Percentiles rank a stretch among this genome's conserved stretches.
Evolutionary conservation across 2,888 invertebrate species (phyloP).

Genomic region (Scrobipalpa atriplicella): DNA sequence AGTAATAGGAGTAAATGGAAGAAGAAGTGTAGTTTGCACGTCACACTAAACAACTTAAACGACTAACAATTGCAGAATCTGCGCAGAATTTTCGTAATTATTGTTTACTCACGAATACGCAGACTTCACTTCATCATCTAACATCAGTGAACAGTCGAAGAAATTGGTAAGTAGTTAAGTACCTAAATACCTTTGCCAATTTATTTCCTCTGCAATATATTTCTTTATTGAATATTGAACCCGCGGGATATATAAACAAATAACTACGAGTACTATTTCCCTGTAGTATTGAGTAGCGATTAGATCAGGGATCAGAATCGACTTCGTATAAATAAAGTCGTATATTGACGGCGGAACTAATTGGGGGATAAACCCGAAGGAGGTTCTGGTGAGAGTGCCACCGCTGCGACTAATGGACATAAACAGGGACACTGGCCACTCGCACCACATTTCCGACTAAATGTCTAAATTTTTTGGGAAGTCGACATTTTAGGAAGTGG

Average conservation of each 20-base stretch:
- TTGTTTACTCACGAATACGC: too few relatives aligned
- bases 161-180: too few relatives aligned
- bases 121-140: too few relatives aligned
- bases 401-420: slow-evolving; percentile 8
- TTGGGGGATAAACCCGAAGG: not conserved
- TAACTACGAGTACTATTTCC: too few relatives aligned
- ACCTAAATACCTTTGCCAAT: too few relatives aligned
- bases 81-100: too few relatives aligned
- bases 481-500: too few relatives aligned
- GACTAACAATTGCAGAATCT: not conserved
- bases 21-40: not conserved
- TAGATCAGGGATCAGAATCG: not conserved
- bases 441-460: not conserved
- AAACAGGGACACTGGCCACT: not conserved
- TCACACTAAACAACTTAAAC: not conserved
- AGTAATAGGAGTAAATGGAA: not conserved
- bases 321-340: not conserved
- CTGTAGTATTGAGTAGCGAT: not conserved
- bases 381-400: not conserved
- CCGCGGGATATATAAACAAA: not conserved
- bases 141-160: too few relatives aligned
- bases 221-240: not conserved
- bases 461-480: too few relatives aligned
- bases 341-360: not conserved
- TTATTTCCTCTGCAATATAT: not conserved